A percentile compares a stretch with the other conserved stretches of the same genome.
phyloP scores from a whole-genome alignment of 2,888 invertebrate species.

The Teleogryllus oceanicus region DNA sequence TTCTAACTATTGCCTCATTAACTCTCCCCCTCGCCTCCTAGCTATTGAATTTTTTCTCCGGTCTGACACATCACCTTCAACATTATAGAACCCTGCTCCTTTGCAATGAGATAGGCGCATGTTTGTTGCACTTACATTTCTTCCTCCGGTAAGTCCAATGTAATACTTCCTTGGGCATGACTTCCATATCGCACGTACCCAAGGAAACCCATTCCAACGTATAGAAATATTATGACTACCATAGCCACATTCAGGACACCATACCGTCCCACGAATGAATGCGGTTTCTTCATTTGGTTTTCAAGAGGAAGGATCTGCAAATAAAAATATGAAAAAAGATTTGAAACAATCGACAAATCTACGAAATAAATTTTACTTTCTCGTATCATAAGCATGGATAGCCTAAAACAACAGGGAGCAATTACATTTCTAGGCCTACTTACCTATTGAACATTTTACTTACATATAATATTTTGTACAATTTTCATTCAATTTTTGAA shows the following conservation, averaged over 20 bases:
- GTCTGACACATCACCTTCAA: no score
- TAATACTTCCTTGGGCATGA: constrained; percentile 72
- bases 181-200: constrained; percentile 85
- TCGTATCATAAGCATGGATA: neutral
- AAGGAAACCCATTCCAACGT: constrained; percentile 83
- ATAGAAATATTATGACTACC: constrained; percentile 76
- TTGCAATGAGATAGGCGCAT: no score
- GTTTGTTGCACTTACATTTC: constrained; percentile 56
- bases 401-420: no score
- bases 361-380: neutral
- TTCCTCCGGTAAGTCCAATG: constrained; percentile 71
- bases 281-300: constrained; percentile 89
- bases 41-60: no score
- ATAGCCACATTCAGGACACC: constrained; percentile 87
- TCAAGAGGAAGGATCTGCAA: constrained; percentile 83
- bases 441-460: no score
- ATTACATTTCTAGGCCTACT: no score
- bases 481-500: no score
- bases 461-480: no score
- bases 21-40: no score
- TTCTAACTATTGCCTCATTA: no score
- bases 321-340: constrained; percentile 21
- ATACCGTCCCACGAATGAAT: constrained; percentile 70
- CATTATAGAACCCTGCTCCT: no score
- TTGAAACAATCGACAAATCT: neutral